Base-by-base conservation (phyloP, 1,140 invertebrate genomes). In the Heliconius nattereri region DNA sequence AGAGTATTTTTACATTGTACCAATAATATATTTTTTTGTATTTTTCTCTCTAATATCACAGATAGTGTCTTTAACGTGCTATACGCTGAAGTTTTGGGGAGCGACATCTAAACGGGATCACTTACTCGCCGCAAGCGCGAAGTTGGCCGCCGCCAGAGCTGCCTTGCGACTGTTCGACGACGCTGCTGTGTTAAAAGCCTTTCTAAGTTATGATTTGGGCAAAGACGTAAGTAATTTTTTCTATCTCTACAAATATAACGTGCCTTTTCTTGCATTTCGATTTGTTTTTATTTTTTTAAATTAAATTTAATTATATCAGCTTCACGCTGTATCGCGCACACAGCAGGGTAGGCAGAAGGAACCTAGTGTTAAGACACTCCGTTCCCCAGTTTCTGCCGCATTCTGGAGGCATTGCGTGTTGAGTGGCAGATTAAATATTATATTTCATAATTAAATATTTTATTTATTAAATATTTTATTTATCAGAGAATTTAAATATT, bases 61-160 rank as follows among this genome's bases (percentile, higher is more conserved):
- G 92, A 90, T 94, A 66, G 88, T 92, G 7, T 86, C 85, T 1
- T 81, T 94, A 40, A 84, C 87, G n/a, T 84, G 89, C 72, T 94
- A 93, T 84, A 78, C 83, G 13, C 80, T 93, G 11, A 94, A 94
- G 77, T 73, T 93, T 75, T 92, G 88, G 89, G 91, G 92, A 13
- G 81, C 87, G 6, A 85, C 89, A 2, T 60, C 86, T 1, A 83
- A 88, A 7, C 81, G 86, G 0, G 83, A 89, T 72, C 81, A 84
- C 0, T 57, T 94, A 70, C 19, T 92, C 57, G 79, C 85, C 0
- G 92, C 92, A 8, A 93, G 91, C 78, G 86, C 84, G 13, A 85
- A 89, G 3, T 80, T 94, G 2, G 88, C 89, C 0, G 84, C 82
- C 26, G 87, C 92, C 0, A 86, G 92, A 37, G 88, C 91, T 7